Evolutionary conservation across 1,140 invertebrate genomes (phyloP).

Genomic region (Streblospio benedicti): DNA sequence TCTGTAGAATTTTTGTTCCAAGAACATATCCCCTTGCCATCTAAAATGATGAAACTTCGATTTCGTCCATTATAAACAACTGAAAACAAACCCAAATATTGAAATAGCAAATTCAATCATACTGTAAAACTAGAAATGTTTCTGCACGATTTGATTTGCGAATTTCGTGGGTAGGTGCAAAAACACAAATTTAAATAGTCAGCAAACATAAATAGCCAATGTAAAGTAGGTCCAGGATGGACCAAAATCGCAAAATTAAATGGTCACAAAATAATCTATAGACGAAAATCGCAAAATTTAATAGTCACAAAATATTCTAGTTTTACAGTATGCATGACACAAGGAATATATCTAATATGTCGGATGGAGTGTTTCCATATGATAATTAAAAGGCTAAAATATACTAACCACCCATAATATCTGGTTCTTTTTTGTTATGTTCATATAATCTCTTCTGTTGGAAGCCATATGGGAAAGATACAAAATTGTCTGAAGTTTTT

Average conservation of each 20-base stretch:
- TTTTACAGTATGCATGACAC: not conserved
- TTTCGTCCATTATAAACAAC: slow-evolving; percentile 40
- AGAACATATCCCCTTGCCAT: slow-evolving; percentile 37
- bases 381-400: not conserved
- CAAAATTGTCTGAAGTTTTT: slow-evolving; percentile 30
- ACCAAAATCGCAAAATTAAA: not conserved
- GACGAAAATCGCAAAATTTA: too few species aligned
- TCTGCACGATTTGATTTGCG: too few species aligned
- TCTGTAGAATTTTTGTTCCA: slow-evolving; percentile 37
- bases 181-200: not conserved
- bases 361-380: not conserved
- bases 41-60: slow-evolving; percentile 40
- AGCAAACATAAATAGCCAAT: not conserved
- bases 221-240: not conserved
- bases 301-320: not conserved
- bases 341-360: not conserved
- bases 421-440: slow-evolving; percentile 33
- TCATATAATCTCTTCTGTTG: slow-evolving; percentile 33
- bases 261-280: too few species aligned
- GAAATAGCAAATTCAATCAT: slow-evolving; percentile 2
- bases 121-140: slow-evolving; percentile 18
- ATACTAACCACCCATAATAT: slow-evolving; percentile 40
- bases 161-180: not conserved
- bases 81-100: slow-evolving; percentile 6
- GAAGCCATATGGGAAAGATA: slow-evolving; percentile 32